Percentiles rank a stretch among this genome's conserved stretches.
Conservation (phyloP, 2,888 invertebrate genomes). For the Leptinotarsa tumamoca region DNA sequence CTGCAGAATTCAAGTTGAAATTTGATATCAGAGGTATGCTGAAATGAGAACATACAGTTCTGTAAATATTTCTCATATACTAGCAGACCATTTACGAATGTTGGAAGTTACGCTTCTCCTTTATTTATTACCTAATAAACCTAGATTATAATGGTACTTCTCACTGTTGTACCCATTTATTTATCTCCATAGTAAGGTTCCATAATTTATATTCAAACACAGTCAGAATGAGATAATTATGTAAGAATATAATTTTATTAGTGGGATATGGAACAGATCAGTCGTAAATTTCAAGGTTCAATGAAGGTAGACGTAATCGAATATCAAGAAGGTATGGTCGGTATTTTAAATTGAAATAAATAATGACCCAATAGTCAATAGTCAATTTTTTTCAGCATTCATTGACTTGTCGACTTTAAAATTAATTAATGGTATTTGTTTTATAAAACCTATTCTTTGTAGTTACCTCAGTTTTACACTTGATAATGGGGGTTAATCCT, state of each 20-base stretch:
- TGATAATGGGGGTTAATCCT: no score
- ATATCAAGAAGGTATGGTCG: background rate
- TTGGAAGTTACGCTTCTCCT: background rate
- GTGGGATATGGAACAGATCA: background rate
- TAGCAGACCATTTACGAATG: background rate
- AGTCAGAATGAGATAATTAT: background rate
- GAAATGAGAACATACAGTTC: background rate
- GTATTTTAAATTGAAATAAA: no score
- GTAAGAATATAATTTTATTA: background rate
- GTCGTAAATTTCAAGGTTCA: background rate
- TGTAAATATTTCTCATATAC: background rate
- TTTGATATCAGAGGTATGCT: background rate
- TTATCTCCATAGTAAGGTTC: background rate
- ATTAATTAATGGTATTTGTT: no score
- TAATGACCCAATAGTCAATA: no score
- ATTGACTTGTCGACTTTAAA: no score
- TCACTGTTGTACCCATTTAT: background rate
- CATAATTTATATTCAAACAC: conserved; percentile 1
- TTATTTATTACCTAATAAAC: conserved; percentile 14
- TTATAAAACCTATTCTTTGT: no score
- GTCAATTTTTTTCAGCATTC: no score
- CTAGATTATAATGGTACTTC: conserved; percentile 14
- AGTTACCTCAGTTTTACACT: no score
- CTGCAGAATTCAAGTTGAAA: background rate
- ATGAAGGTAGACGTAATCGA: background rate